A percentile compares a stretch with the other conserved stretches of the same genome.
Conservation (phyloP, 2,113 vertebrate species). For the Prolemur simus region DNA sequence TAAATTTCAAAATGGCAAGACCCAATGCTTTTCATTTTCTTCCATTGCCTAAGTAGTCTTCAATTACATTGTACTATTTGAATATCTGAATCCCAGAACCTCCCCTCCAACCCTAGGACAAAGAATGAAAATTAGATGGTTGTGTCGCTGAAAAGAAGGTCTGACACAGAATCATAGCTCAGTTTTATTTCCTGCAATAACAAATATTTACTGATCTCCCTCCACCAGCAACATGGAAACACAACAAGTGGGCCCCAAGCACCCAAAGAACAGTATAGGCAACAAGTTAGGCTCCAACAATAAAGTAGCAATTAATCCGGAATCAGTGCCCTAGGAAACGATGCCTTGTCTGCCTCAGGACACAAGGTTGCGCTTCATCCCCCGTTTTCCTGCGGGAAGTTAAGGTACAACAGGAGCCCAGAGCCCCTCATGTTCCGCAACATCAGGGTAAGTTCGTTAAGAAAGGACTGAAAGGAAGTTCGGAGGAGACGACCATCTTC, state of each 20-base stretch:
- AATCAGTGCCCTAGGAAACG: background rate
- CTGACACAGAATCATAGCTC: background rate
- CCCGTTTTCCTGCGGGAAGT: background rate
- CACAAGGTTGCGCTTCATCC: background rate
- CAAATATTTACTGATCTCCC: background rate
- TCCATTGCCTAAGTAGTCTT: background rate
- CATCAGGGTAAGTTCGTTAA: background rate
- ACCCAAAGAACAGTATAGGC: background rate
- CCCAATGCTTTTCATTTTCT: background rate
- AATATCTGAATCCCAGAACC: background rate
- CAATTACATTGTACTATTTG: background rate
- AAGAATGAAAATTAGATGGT: too few relatives aligned
- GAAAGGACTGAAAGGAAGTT: background rate
- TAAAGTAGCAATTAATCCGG: too few relatives aligned
- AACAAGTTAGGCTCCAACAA: background rate
- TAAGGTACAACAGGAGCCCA: constrained; percentile 15
- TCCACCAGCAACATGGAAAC: background rate
- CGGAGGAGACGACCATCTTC: background rate
- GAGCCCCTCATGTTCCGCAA: background rate
- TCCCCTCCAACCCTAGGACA: background rate
- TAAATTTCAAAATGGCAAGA: too few relatives aligned
- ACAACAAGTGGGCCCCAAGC: background rate
- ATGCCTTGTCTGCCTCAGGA: too few relatives aligned
- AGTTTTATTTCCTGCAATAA: background rate
- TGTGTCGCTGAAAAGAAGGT: background rate